Conservation (phyloP, 2,113 vertebrate genomes). For the Poecilia latipinna region DNA sequence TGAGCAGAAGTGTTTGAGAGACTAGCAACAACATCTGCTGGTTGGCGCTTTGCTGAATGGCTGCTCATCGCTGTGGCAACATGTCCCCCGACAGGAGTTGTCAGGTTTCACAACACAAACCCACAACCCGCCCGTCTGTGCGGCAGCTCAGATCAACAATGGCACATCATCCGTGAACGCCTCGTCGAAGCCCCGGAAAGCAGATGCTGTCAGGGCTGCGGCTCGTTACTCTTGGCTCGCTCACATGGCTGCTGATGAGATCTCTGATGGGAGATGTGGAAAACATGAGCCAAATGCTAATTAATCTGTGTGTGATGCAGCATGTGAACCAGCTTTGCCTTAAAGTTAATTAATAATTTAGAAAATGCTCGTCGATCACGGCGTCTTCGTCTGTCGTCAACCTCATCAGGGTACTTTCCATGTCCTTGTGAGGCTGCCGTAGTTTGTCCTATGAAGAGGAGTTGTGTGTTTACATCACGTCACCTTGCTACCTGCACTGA, state of each 20-base stretch:
- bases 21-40: not conserved
- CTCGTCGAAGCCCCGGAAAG: constrained; percentile 17
- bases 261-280: constrained; percentile 20
- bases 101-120: constrained; percentile 3
- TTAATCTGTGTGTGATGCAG: constrained; percentile 7
- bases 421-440: no score
- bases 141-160: constrained; percentile 5
- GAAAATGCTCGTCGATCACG: no score
- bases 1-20: not conserved
- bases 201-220: constrained; percentile 34
- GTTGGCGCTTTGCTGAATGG: not conserved
- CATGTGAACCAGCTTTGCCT: no score
- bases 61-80: not conserved
- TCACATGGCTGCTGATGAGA: constrained; percentile 48
- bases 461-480: no score
- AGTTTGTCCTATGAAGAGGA: no score
- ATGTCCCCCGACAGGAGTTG: not conserved
- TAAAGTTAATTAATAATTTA: no score
- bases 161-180: constrained; percentile 15
- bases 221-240: constrained; percentile 29
- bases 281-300: constrained; percentile 26
- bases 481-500: no score
- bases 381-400: no score
- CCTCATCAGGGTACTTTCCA: no score
- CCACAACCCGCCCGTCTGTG: not conserved